Evolutionary conservation across 2,888 invertebrate species (phyloP), one percentile per base, ranked within the genome.

Genomic region (Physocephala rufipes): DNA sequence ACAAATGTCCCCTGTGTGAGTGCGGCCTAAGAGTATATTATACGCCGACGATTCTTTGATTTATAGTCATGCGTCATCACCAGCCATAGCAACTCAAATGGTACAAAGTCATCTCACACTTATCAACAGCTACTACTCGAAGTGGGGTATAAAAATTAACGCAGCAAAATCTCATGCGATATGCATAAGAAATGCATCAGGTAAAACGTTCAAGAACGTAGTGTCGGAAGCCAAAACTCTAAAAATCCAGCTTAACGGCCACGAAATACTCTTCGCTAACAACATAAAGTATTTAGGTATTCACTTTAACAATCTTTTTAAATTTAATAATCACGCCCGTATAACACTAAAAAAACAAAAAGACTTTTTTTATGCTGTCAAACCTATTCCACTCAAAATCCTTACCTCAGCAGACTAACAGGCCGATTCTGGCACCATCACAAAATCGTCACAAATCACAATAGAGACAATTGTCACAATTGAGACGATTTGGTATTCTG

Each of bases 11-110:
- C n/a, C n/a, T n/a, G n/a, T n/a, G n/a, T n/a, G n/a, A n/a, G n/a
- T n/a, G n/a, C n/a, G n/a, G n/a, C n/a, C 64, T 1, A 73, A 55
- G 16, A 49, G 72, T 28, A 62, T 74, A 0, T 43, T 74, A 0
- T 76, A 74, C n/a, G 74, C 72, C 0, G 74, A 74, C 26, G 74
- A 76, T 16, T 75, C 49, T 24, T 26, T 49, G 13, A 51, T 51
- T 2, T 49, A 65, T 65, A 28, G 49, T 1, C 64, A 65, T 26
- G 24, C 49, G 15, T 15, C 24, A 7, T 65, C 51, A 1, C 65
- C 65, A n/a, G 9, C 5, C 36, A 7, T 3, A 12, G 65, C 51
- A 1, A 1, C 24, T 2, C 15, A 15, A 2, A 19, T 55, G 9
- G 51, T 19, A 9, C 19, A 45, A 7, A 24, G 55, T 12, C 66